phyloP scores from a whole-genome alignment of 37 sponge, comb jelly and placozoan genomes.

The Bolinopsis microptera region DNA sequence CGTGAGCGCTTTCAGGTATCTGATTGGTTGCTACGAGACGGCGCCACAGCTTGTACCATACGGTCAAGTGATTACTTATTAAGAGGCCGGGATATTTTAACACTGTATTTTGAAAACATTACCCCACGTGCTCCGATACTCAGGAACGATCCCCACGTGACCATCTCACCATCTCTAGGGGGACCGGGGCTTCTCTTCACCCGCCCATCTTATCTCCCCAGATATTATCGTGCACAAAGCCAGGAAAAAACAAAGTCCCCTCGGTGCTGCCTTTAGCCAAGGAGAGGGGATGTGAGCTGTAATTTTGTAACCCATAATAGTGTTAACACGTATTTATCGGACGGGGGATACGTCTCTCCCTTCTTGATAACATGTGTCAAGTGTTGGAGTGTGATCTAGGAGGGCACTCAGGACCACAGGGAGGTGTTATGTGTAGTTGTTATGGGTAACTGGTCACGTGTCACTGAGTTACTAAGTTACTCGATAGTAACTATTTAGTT shows the following conservation, averaged over 20 bases:
- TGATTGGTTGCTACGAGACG: not conserved
- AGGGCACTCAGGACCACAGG: too few species aligned
- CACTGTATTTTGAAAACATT: not conserved
- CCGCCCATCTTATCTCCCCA: not conserved
- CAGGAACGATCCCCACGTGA: not conserved
- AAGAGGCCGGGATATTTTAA: not conserved
- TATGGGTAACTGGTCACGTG: too few species aligned
- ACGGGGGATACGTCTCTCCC: not conserved
- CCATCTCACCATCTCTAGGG: not conserved
- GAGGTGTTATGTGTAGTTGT: too few species aligned
- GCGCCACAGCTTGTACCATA: not conserved
- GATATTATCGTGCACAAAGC: not conserved
- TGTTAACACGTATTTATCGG: constrained; percentile 17
- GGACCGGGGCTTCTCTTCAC: not conserved
- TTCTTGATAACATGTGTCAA: not conserved
- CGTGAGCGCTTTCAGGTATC: not conserved
- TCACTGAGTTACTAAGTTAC: too few species aligned
- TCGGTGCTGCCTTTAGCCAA: not conserved
- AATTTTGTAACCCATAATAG: constrained; percentile 3
- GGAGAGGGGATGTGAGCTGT: not conserved
- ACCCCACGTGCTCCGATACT: not conserved
- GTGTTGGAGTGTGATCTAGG: not conserved
- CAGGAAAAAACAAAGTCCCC: not conserved
- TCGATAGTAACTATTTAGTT: too few species aligned
- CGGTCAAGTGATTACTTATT: not conserved